Conservation (phyloP, 64 coral and sea anemone genomes). For the Platygyra sinensis region DNA sequence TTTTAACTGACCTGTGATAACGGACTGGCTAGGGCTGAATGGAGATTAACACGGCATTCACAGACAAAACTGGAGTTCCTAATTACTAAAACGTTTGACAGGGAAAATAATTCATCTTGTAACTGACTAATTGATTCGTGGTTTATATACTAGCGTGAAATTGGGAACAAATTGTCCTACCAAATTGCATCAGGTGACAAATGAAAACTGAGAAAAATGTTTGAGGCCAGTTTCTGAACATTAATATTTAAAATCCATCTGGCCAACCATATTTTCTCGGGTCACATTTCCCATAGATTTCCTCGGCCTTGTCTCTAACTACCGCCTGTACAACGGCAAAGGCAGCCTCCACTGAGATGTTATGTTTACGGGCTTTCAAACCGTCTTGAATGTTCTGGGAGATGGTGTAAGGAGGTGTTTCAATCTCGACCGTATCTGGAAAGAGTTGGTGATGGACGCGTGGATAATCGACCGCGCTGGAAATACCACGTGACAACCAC, state of each 20-base stretch:
- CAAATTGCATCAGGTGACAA: background rate
- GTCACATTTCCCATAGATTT: slow-evolving; percentile 72
- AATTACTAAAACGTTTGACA: no score
- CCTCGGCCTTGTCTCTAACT: slow-evolving; percentile 17
- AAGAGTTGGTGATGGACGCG: slow-evolving; percentile 70
- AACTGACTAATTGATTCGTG: no score
- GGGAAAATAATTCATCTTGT: no score
- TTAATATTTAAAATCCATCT: slow-evolving; percentile 53
- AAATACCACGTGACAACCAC: slow-evolving; percentile 50
- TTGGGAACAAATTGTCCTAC: background rate
- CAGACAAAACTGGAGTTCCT: no score
- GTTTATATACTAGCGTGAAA: background rate
- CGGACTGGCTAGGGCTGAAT: no score
- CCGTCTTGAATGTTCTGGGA: slow-evolving; percentile 57
- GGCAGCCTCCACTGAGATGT: background rate
- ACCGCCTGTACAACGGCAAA: slow-evolving; percentile 65
- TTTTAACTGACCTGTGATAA: no score
- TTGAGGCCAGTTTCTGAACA: background rate
- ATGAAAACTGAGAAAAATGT: background rate
- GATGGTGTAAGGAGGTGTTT: slow-evolving; percentile 50
- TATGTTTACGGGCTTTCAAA: slow-evolving; percentile 57
- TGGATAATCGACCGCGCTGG: slow-evolving; percentile 47
- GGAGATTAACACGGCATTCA: no score
- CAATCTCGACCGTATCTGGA: slow-evolving; percentile 41
- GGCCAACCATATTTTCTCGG: slow-evolving; percentile 71